Conservation (phyloP, 1,140 invertebrate genomes). For the Monomorium pharaonis region DNA sequence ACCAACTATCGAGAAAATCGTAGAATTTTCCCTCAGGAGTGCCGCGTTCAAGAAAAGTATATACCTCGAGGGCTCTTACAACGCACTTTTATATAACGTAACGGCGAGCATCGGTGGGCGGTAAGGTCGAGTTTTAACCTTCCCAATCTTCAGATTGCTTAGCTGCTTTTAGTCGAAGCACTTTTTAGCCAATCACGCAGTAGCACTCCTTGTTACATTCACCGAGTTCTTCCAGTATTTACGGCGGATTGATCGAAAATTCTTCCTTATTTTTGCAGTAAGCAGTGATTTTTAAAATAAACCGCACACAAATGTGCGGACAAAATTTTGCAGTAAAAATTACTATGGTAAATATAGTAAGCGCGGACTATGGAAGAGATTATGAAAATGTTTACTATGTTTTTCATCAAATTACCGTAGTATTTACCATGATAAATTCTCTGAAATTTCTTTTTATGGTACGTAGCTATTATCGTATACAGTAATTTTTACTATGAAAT, state of each 20-base stretch:
- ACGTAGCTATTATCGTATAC: no score
- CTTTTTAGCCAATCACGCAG: slow-evolving; percentile 55
- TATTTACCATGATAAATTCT: no score
- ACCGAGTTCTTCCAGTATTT: slow-evolving; percentile 37
- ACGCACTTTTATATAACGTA: slow-evolving; percentile 55
- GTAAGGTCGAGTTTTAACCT: slow-evolving; percentile 55
- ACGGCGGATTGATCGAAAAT: slow-evolving; percentile 52
- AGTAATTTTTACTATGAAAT: no score
- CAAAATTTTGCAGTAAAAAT: no score
- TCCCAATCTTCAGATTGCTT: slow-evolving; percentile 60
- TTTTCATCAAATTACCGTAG: no score
- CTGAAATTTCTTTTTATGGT: no score
- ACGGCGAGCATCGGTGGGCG: slow-evolving; percentile 44
- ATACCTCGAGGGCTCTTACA: slow-evolving; percentile 50
- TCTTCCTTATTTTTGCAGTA: not conserved
- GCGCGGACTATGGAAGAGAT: no score
- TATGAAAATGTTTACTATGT: no score
- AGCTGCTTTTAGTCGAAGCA: slow-evolving; percentile 53
- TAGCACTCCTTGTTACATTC: slow-evolving; percentile 25
- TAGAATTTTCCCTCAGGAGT: slow-evolving; percentile 47
- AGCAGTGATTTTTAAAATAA: not conserved
- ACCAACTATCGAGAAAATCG: slow-evolving; percentile 54
- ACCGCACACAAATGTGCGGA: not conserved
- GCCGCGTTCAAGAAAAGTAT: slow-evolving; percentile 32
- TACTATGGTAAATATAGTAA: no score